Conservation (phyloP, 2,113 vertebrate species). For the Chroicocephalus ridibundus region DNA sequence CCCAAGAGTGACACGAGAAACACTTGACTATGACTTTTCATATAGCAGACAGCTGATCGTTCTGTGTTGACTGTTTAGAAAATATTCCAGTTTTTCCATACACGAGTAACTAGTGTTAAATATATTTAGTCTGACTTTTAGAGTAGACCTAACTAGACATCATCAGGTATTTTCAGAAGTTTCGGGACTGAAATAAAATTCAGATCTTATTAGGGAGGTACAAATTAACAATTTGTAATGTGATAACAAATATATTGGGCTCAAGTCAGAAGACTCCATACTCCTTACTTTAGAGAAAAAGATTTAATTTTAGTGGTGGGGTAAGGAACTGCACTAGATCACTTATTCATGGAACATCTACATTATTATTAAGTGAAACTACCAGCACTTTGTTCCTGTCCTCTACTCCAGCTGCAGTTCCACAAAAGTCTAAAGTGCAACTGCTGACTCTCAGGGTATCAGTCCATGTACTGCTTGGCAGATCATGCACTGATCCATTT, state of each 20-base stretch:
- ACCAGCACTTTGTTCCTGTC: not conserved
- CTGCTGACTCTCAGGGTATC: not conserved
- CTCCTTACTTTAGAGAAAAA: not conserved
- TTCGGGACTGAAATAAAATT: not conserved
- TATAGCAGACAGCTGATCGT: not conserved
- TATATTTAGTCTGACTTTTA: not conserved
- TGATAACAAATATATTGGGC: not conserved
- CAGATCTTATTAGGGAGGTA: not conserved
- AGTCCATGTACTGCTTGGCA: not conserved
- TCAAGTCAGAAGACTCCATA: not conserved
- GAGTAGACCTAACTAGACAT: not conserved
- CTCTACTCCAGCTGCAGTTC: not conserved
- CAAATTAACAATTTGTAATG: not conserved
- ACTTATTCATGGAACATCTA: not conserved
- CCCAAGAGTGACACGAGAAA: not conserved
- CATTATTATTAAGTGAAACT: not conserved
- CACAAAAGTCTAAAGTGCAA: not conserved
- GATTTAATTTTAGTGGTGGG: not conserved
- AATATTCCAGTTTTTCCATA: not conserved
- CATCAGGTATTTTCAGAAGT: not conserved
- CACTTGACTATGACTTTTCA: not conserved
- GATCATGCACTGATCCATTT: not conserved
- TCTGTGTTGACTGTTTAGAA: not conserved
- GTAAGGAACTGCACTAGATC: not conserved
- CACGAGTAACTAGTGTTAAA: accelerated